phyloP scores from a whole-genome alignment of 2,797 vertebrate genomes.

The Leontopithecus rosalia region DNA sequence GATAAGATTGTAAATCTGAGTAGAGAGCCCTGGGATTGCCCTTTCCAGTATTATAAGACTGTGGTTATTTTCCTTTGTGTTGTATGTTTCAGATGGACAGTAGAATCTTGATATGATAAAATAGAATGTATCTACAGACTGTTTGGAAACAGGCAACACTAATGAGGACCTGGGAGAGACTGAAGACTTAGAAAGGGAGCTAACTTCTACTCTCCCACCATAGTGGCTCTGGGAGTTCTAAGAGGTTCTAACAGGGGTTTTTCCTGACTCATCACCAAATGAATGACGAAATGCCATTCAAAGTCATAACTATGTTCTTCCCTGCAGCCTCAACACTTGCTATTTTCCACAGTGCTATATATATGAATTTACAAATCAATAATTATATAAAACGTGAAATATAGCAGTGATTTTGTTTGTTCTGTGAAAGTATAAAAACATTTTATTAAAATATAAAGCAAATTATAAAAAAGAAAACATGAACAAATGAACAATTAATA shows the following conservation, averaged over 20 bases:
- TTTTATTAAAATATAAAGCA: background rate
- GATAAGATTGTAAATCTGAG: background rate
- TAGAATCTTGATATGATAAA: background rate
- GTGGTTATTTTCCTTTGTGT: background rate
- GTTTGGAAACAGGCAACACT: background rate
- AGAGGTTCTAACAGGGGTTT: background rate
- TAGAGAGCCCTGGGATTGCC: background rate
- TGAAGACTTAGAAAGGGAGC: background rate
- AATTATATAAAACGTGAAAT: background rate
- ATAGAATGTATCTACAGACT: background rate
- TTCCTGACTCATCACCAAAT: background rate
- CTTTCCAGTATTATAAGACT: background rate
- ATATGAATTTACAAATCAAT: background rate
- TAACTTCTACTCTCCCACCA: background rate
- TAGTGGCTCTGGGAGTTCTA: background rate
- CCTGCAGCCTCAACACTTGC: background rate
- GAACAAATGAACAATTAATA: background rate
- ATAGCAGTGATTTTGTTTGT: background rate
- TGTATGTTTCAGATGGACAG: background rate
- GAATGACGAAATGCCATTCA: background rate
- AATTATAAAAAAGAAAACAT: constrained; percentile 2
- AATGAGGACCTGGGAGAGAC: background rate
- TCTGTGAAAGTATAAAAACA: background rate
- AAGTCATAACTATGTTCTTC: background rate
- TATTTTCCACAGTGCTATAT: background rate